Base-by-base conservation (phyloP, 1,140 invertebrate species). In the Tetranychus cinnabarinus region DNA sequence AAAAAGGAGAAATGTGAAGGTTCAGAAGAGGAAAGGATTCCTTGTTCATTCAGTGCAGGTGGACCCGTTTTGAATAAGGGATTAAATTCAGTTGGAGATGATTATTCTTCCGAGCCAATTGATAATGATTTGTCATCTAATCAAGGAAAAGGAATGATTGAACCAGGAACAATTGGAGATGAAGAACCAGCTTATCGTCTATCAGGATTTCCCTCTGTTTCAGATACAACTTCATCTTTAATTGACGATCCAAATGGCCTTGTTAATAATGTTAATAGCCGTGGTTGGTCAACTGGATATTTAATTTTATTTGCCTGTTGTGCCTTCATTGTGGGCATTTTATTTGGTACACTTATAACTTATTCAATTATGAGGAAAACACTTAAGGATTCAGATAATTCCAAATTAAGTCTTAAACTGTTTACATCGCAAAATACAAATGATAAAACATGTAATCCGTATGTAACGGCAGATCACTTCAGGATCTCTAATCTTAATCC, bases 371-470 rank as follows among this genome's bases (percentile, higher is more conserved):
- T 42, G 39, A 42, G 39, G 10, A 5, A 1, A 52, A 15, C 48
- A 15, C 6, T 52, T 6, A 52, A 8, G 48, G 48, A 52, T 6
- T 5, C 6, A 52, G 31, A 52, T 52, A 52, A 52, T 33, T 33
- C 15, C 5, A 52, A 33, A 52, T 33, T 52, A 52, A 52, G 48
- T 33, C 33, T 52, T n/a, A 52, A 52, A 52, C 34, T 56, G 33
- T 56, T 37, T 33, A 35, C 39, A 42, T 42, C 39, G 10, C 39
- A 56, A 23, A 85, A 85, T 0, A 88, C 56, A 57, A 39, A 37
- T 34, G 33, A 57, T 4, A 35, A 33, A 39, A 57, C 5, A 5
- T 15, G 13, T 15, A 57, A 57, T 37, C 12, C 56, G 5, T 57
- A 57, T 37, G 56, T 57, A 5, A 36, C 56, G 6, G 37, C 56